Conservation (phyloP, 2,888 invertebrate species). For the Nysson spinosus region DNA sequence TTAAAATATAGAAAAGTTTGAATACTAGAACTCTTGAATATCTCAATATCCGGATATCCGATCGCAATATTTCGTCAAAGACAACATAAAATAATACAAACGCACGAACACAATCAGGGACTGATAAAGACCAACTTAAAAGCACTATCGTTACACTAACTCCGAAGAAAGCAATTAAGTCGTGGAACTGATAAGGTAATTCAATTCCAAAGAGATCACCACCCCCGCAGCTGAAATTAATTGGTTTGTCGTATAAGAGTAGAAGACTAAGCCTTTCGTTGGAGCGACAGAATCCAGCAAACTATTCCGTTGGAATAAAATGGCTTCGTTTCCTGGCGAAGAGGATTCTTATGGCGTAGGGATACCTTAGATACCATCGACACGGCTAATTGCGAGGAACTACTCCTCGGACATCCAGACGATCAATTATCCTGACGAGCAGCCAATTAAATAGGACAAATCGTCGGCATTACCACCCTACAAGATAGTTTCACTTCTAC, state of each 20-base stretch:
- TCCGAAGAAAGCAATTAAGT: constrained; percentile 69
- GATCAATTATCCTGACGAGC: constrained; percentile 62
- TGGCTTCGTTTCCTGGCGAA: neutral
- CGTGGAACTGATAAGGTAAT: constrained; percentile 59
- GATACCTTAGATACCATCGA: constrained; percentile 47
- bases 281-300: constrained; percentile 5
- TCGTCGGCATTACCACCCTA: constrained; percentile 33
- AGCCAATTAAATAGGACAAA: constrained; percentile 64
- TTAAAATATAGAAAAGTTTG: too few species aligned
- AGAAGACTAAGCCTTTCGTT: neutral
- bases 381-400: constrained; percentile 49
- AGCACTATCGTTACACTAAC: too few species aligned
- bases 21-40: too few species aligned
- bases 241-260: constrained; percentile 40
- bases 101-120: too few species aligned
- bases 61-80: too few species aligned
- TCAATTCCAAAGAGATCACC: constrained; percentile 59
- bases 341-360: constrained; percentile 28
- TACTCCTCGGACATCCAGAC: constrained; percentile 30
- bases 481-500: constrained; percentile 11
- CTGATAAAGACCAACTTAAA: too few species aligned
- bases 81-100: too few species aligned
- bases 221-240: constrained; percentile 60
- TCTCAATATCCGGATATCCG: too few species aligned
- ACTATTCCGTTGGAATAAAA: constrained; percentile 11